Evolutionary conservation across 1,140 invertebrate species (phyloP), one percentile per base, ranked within the genome.

Genomic region (Heterodera schachtii): DNA sequence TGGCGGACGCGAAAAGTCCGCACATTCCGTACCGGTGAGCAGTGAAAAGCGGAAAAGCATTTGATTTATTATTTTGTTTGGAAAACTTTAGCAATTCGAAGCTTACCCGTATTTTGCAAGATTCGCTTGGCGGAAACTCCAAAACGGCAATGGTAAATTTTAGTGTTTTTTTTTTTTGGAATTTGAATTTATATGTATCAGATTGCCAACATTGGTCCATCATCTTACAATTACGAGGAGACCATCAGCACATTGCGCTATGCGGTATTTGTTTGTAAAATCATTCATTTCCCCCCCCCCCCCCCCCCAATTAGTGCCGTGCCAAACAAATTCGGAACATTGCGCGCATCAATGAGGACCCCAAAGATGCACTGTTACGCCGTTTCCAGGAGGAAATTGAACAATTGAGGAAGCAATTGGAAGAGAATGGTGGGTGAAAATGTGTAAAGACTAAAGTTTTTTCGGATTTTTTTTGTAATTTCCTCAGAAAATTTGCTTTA

Each of bases 241-340:
- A 96, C 96, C 0, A 95, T 98, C 70, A 98, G 95, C 88, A 98
- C 97, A 0, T 91, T 99, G 69, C 92, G 98, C 19, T 99, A 99
- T 91, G 97, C 97, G 1, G 66, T 43, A 43, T 44, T 41, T 8
- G 47, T 66, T 64, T 64, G 13, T 16, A n/a, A 64, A 64, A 76
- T 64, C 43, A 49, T 49, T 75, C 3, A 75, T 6, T 75, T 49
- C 47, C 19, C 31, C 21, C 1, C 46, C 8, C 19, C 8, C 19
- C 43, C 8, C 60, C 19, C 60, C 49, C 41, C 31, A 57, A 13
- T 47, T 41, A 47, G 57, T 96, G 95, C 91, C 92, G 97, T 77
- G 96, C 97, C 3, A 99, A 99, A 91, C 96, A 95, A 88, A 99
- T 99, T 81, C 94, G 96, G 90, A 99, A 99, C 91, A 93, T 94